Evolutionary conservation across 2,113 vertebrate genomes (phyloP), one percentile per base, ranked within the genome.

Genomic region (Vidua chalybeata): DNA sequence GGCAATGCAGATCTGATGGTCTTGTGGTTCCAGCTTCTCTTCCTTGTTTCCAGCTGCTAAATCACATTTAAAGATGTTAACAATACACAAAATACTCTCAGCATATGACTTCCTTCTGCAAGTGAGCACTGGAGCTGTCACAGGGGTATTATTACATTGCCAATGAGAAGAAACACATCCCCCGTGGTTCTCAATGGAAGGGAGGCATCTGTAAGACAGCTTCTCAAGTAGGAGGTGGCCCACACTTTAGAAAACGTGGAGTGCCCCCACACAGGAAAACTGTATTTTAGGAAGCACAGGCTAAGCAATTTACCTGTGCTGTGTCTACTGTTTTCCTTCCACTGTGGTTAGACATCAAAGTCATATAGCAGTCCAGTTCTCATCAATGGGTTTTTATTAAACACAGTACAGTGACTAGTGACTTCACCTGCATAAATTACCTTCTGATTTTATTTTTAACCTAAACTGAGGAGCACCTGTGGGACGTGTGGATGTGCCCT

Each of bases 21-120:
- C 73, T 46, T 84, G 62, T 78, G 54, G 26, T 73, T 94, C 49
- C 84, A 89, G 75, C 37, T 87, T 92, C 78, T 55, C 18, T 58
- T 87, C 39, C 59, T 94, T 88, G 41, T 81, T 94, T 90, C 76
- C 86, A 95, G 76, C 64, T 96, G 93, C 68, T 94, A 81, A 93
- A 95, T 85, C 91, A 74, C 79, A 74, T 88, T 83, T 90, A 90
- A 93, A 82, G 61, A 89, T 76, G 79, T 94, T 93, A 95, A 84
- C 84, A 89, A 82, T 79, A 90, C 69, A 72, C 62, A 81, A 84
- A 95, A 92, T 92, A 94, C 52, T 54, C 79, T 79, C 86, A 71
- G 52, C 37, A 35, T 84, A 94, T 7, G 54, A 97, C 27, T 88
- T 83, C 72, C 54, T 20, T 22, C 33, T 90, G 75, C 61, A 94